Percentiles rank a stretch among this genome's conserved stretches.
Conservation (phyloP, 2,113 vertebrate genomes). For the Xyrauchen texanus region DNA sequence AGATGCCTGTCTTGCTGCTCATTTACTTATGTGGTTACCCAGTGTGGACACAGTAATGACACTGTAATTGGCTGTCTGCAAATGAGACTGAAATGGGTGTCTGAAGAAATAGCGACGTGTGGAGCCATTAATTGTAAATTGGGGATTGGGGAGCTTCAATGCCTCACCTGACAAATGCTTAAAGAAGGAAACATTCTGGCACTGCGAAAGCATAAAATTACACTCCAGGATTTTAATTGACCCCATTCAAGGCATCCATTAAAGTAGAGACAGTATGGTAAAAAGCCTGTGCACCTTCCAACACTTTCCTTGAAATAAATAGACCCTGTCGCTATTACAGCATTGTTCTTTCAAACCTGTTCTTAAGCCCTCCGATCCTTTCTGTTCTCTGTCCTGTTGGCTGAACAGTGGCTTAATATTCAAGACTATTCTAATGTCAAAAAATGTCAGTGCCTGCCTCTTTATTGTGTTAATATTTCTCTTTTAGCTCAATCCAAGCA, state of each 20-base stretch:
- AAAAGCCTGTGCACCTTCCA: slow-evolving; percentile 55
- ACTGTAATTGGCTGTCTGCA: slow-evolving; percentile 98
- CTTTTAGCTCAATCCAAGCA: slow-evolving; percentile 28
- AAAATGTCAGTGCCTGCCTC: slow-evolving; percentile 16
- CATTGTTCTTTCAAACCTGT: slow-evolving; percentile 36
- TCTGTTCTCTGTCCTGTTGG: slow-evolving; percentile 48
- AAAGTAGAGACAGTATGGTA: slow-evolving; percentile 62
- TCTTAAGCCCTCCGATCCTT: slow-evolving; percentile 33
- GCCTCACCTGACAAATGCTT: slow-evolving; percentile 64
- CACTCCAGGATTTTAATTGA: slow-evolving; percentile 72
- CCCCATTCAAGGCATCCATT: slow-evolving; percentile 66
- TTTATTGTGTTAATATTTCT: slow-evolving; percentile 22
- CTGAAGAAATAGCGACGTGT: slow-evolving; percentile 67
- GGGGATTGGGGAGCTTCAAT: slow-evolving; percentile 57
- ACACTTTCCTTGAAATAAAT: slow-evolving; percentile 64
- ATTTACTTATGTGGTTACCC: slow-evolving; percentile 89
- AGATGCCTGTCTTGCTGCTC: slow-evolving; percentile 81
- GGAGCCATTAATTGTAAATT: slow-evolving; percentile 69
- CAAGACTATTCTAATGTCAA: background rate
- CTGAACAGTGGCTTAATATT: slow-evolving; percentile 32
- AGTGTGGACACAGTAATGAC: slow-evolving; percentile 93
- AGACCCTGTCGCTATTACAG: slow-evolving; percentile 63
- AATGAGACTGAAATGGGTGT: slow-evolving; percentile 98
- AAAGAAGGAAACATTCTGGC: slow-evolving; percentile 69
- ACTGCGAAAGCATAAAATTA: slow-evolving; percentile 72